Percentiles rank a stretch among this genome's conserved stretches.
Conservation (phyloP, 2,113 vertebrate species). For the Pseudopipra pipra region DNA sequence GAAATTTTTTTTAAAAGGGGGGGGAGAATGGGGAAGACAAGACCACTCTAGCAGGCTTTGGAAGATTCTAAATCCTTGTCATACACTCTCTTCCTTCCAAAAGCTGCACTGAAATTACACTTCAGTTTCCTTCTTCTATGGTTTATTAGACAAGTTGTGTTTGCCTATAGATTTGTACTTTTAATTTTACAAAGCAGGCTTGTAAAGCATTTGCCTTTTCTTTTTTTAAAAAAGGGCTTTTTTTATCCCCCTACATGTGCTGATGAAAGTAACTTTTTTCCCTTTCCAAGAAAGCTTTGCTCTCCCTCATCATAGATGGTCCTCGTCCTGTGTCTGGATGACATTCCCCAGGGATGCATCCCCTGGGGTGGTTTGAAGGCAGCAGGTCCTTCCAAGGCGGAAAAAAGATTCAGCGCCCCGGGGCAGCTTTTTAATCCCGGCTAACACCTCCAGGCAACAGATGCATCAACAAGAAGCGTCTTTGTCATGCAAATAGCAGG, state of each 20-base stretch:
- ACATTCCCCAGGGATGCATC: neutral
- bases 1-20: neutral
- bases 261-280: neutral
- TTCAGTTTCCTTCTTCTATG: neutral
- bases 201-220: neutral
- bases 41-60: neutral
- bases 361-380: neutral
- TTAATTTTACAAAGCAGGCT: neutral
- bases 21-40: neutral
- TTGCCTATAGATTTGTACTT: neutral
- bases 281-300: neutral
- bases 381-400: neutral
- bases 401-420: neutral
- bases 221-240: neutral
- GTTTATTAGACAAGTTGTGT: neutral
- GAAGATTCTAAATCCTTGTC: neutral
- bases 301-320: neutral
- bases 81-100: neutral
- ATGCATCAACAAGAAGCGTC: slow-evolving; percentile 48
- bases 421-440: slow-evolving; percentile 36
- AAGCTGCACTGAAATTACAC: neutral
- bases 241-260: rapidly evolving
- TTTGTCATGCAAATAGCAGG: slow-evolving; percentile 71
- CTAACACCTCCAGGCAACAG: slow-evolving; percentile 56
- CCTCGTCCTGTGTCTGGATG: neutral